Evolutionary conservation across 2,113 vertebrate species (phyloP).

Genomic region (Phoxinus phoxinus): DNA sequence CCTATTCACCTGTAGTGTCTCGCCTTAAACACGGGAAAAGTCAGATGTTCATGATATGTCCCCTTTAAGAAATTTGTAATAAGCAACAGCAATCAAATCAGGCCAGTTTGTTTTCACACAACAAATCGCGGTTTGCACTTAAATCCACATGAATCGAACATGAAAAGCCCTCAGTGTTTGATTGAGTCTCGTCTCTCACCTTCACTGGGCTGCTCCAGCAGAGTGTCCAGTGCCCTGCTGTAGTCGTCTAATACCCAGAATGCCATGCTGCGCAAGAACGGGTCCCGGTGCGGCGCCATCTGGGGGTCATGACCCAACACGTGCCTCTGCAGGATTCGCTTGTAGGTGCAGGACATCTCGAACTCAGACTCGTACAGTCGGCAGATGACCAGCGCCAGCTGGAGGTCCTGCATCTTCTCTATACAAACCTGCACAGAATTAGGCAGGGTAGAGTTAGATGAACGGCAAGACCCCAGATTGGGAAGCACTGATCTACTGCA

Average conservation of each 20-base stretch:
- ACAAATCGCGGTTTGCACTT: too few species aligned
- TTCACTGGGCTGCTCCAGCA: constrained; percentile 80
- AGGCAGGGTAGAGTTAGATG: too few species aligned
- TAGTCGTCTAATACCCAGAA: constrained; percentile 96
- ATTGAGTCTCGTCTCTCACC: constrained; percentile 14
- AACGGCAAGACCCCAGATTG: too few species aligned
- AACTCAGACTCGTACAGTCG: constrained; percentile 94
- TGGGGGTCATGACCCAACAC: constrained; percentile 81
- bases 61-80: too few species aligned
- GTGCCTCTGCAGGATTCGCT: constrained; percentile 87
- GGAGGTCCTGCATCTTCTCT: constrained; percentile 94
- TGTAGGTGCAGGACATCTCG: constrained; percentile 88
- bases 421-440: constrained; percentile 96
- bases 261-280: constrained; percentile 95
- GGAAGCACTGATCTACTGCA: too few species aligned
- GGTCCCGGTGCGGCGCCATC: constrained; percentile 81
- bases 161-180: too few species aligned
- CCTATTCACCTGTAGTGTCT: too few species aligned
- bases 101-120: too few species aligned
- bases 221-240: constrained; percentile 87
- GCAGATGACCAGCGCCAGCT: constrained; percentile 92
- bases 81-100: too few species aligned
- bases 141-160: too few species aligned
- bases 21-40: too few species aligned
- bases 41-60: too few species aligned